Evolutionary conservation across 2,888 invertebrate species (phyloP).

Genomic region (Sarcophaga carnaria): DNA sequence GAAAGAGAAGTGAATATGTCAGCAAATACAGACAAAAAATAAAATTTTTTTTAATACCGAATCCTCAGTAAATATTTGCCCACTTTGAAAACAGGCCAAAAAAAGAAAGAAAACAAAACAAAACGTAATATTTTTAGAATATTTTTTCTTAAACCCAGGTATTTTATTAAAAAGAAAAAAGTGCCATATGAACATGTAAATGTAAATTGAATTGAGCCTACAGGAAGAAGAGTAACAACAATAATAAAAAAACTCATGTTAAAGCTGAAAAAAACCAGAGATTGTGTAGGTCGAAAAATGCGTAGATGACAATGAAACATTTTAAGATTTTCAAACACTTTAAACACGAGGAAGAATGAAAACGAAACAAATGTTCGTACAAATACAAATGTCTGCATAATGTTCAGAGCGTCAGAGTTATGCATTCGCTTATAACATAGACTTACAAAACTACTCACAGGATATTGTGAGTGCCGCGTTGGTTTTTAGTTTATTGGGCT

Average conservation of each 20-base stretch:
- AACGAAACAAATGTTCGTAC: too few species aligned
- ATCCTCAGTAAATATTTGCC: slow-evolving; percentile 53
- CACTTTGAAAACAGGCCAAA: not conserved
- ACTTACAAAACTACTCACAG: not conserved
- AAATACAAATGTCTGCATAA: not conserved
- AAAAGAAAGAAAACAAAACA: not conserved
- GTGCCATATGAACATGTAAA: slow-evolving; percentile 17
- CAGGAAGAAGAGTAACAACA: slow-evolving; percentile 22
- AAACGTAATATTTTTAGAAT: slow-evolving; percentile 1
- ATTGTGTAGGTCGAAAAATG: slow-evolving; percentile 63
- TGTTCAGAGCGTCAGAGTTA: not conserved
- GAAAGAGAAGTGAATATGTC: not conserved
- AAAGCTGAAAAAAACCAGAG: not conserved
- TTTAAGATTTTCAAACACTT: not conserved
- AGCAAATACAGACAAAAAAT: not conserved
- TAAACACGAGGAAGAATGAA: not conserved
- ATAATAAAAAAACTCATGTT: slow-evolving; percentile 32
- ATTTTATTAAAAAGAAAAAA: not conserved
- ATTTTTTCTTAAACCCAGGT: not conserved
- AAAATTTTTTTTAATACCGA: slow-evolving; percentile 12
- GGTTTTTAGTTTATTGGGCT: not conserved
- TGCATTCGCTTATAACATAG: not conserved
- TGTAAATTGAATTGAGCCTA: slow-evolving; percentile 49
- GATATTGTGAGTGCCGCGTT: slow-evolving; percentile 25
- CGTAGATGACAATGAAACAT: slow-evolving; percentile 64